Percentiles rank a stretch among this genome's conserved stretches.
Evolutionary conservation across 2,797 vertebrate species (phyloP).

Genomic region (Kryptopterus vitreolus): DNA sequence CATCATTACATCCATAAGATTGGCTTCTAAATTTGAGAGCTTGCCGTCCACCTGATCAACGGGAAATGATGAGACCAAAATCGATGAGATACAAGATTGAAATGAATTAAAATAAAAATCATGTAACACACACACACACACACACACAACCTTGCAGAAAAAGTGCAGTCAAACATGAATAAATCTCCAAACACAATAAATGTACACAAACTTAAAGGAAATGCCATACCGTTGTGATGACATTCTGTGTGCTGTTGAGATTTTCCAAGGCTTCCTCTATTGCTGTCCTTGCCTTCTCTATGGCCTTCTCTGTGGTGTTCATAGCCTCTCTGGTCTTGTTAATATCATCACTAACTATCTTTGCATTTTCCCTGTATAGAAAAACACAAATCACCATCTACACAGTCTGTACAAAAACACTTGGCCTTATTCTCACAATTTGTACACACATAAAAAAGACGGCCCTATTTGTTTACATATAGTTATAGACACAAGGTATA

Average conservation of each 20-base stretch:
- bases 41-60: slow-evolving; percentile 66
- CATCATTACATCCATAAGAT: slow-evolving; percentile 72
- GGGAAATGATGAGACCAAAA: background rate
- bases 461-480: background rate
- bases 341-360: slow-evolving; percentile 66
- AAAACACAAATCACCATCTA: slow-evolving; percentile 35
- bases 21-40: slow-evolving; percentile 68
- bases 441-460: background rate
- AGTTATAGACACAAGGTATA: too few species aligned
- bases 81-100: background rate
- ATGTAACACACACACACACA: background rate
- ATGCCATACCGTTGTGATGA: slow-evolving; percentile 63
- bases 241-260: slow-evolving; percentile 67
- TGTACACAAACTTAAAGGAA: background rate
- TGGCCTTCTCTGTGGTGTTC: slow-evolving; percentile 63
- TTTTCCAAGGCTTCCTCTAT: slow-evolving; percentile 64
- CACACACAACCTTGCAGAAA: background rate
- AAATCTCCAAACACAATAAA: background rate
- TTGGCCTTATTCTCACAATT: background rate
- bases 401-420: background rate
- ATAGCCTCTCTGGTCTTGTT: slow-evolving; percentile 65
- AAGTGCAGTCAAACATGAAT: background rate
- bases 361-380: slow-evolving; percentile 71
- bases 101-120: background rate
- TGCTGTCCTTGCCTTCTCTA: slow-evolving; percentile 61